phyloP scores from a whole-genome alignment of 2,113 vertebrate genomes.

The Oreochromis tanganicae region DNA sequence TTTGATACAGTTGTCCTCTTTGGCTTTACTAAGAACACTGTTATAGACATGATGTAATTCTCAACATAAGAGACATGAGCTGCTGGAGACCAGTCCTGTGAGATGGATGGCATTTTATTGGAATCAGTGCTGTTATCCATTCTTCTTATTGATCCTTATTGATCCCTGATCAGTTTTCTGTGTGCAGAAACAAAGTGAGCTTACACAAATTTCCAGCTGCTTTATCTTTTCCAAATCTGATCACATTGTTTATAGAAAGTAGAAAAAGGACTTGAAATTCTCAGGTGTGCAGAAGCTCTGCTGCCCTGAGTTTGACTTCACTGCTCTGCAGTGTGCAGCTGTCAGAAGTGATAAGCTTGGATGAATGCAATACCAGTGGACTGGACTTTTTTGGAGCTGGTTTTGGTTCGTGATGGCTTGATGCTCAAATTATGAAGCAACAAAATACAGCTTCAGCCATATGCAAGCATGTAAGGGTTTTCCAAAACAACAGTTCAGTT shows the following conservation, averaged over 20 bases:
- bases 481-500: background rate
- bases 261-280: background rate
- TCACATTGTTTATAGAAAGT: background rate
- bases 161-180: background rate
- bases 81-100: background rate
- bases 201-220: background rate
- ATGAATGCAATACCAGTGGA: background rate
- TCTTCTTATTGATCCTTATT: background rate
- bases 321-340: background rate
- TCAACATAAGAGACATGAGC: background rate
- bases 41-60: background rate
- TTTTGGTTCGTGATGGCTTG: background rate
- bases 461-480: background rate
- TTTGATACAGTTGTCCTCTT: background rate
- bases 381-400: background rate
- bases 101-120: background rate
- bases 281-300: background rate
- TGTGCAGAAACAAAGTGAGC: background rate
- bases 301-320: background rate
- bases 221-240: background rate
- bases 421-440: background rate
- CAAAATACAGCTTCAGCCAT: background rate
- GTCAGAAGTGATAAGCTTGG: background rate
- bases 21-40: background rate
- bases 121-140: background rate